Evolutionary conservation across 2,888 invertebrate genomes (phyloP), one percentile per base, ranked within the genome.

Genomic region (Tridacna crocea): DNA sequence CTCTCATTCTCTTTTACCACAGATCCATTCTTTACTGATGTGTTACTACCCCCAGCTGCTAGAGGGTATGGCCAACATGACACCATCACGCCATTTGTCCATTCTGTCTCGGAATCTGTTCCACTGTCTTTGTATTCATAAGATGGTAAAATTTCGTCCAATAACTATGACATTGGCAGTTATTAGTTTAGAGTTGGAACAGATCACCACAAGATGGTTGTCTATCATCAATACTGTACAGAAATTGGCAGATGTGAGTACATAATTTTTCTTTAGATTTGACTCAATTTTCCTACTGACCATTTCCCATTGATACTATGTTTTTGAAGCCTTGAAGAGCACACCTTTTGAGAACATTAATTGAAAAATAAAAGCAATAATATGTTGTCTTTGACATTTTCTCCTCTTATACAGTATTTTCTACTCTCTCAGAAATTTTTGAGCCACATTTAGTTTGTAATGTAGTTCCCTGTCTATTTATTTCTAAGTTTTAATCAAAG

Each of bases 91-190:
- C 72, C 93, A 94, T 88, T 90, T 94, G 80, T 82, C 91, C 22
- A 80, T 91, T 48, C 83, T 93, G 81, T 92, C 92, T 66, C 88
- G 90, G 73, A 92, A 93, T 87, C 83, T 93, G 79, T 88, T 93
- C 95, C 95, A 97, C 90, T 96, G 93, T 78, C 90, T 94, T 73
- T 84, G 92, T 65, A 90, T 92, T 77, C 91, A 92, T 80, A 91
- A 96, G 87, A 94, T 98, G 90, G 97, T 97, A 87, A 96, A 96
- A 58, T 96, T 96, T 79, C 95, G 97, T 63, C 96, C 97, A 82
- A 96, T 97, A 70, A 96, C 97, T 83, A 95, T 98, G 85, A 97
- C 97, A 17, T 95, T 98, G 72, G 97, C 97, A 75, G 95, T 98
- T 85, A 95, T 98, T 86, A 96, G 96, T 93, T 95, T 96, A 87